These are phyloP conservation scores for Parazoanthus darwini DNA, from an alignment of 92 coral and sea anemone genomes.

Conservation along the genomic window DNA sequence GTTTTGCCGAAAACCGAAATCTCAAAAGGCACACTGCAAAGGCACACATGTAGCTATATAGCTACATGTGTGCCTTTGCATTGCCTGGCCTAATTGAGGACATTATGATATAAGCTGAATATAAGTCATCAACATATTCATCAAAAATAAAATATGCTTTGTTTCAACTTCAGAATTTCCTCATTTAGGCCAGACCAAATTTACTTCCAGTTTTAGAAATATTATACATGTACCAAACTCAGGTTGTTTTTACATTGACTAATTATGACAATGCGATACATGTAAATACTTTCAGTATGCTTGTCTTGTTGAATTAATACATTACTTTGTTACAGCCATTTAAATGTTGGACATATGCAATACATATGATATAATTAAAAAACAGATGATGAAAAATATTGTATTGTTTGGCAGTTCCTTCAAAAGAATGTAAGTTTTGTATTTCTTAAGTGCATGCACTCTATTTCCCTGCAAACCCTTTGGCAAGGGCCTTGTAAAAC, in stretches of 20 bases:
- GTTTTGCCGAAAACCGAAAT: conserved; percentile 58
- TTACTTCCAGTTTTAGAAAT: conserved; percentile 26
- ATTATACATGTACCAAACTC: conserved; percentile 21
- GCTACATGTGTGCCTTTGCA: conserved; percentile 44
- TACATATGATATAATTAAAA: not conserved
- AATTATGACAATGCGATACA: conserved; percentile 21
- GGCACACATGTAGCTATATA: conserved; percentile 29
- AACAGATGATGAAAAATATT: conserved; percentile 14
- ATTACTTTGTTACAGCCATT: conserved; percentile 7
- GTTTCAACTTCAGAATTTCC: conserved; percentile 23
- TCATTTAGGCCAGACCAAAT: conserved; percentile 30
- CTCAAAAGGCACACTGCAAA: conserved; percentile 49
- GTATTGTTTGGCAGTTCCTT: conserved; percentile 20
- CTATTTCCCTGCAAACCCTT: conserved; percentile 2
- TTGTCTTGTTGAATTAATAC: conserved; percentile 12
- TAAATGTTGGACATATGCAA: not conserved
- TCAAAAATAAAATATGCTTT: conserved; percentile 17
- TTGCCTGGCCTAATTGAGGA: not conserved
- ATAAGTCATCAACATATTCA: conserved; percentile 26
- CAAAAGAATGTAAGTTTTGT: not conserved
- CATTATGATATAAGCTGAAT: not conserved
- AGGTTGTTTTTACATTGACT: conserved; percentile 29
- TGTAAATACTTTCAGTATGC: conserved; percentile 14
- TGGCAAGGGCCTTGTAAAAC: not conserved
- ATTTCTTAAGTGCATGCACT: conserved; percentile 21